A percentile compares a stretch with the other conserved stretches of the same genome.
These are phyloP conservation scores for Cataglyphis livida DNA, from an alignment of 2,888 invertebrate genomes.

Conservation along the genomic window DNA sequence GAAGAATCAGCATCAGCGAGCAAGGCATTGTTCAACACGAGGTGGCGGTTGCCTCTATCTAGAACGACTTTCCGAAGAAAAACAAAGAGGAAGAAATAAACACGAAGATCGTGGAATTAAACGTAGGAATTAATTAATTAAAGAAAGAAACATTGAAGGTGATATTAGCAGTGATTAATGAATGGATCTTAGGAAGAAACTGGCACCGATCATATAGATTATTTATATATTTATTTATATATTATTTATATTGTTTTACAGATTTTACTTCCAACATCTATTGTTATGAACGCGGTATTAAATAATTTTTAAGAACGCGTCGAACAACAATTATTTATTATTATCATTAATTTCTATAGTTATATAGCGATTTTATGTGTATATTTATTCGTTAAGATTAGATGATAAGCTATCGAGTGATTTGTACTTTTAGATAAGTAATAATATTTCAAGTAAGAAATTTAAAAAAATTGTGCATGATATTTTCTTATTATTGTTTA, in stretches of 20 bases:
- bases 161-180: conserved; percentile 40
- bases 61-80: conserved; percentile 3
- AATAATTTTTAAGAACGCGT: background rate
- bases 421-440: conserved; percentile 18
- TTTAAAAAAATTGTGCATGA: background rate
- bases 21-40: background rate
- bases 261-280: conserved; percentile 43
- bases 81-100: background rate
- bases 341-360: conserved; percentile 3
- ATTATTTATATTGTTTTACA: background rate
- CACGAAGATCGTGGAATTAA: conserved; percentile 11
- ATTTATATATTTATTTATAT: background rate
- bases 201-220: conserved; percentile 7
- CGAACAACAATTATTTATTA: background rate
- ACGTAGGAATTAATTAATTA: conserved; percentile 32
- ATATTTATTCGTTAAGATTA: conserved; percentile 16
- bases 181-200: conserved; percentile 24
- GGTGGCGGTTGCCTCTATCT: background rate
- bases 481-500: conserved; percentile 20
- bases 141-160: conserved; percentile 19
- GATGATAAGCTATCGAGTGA: conserved; percentile 8
- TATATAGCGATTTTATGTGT: conserved; percentile 14
- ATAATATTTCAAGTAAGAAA: background rate
- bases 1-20: background rate
- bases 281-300: background rate